Conservation (phyloP, 2,888 invertebrate genomes). For the Ditula angustiorana region DNA sequence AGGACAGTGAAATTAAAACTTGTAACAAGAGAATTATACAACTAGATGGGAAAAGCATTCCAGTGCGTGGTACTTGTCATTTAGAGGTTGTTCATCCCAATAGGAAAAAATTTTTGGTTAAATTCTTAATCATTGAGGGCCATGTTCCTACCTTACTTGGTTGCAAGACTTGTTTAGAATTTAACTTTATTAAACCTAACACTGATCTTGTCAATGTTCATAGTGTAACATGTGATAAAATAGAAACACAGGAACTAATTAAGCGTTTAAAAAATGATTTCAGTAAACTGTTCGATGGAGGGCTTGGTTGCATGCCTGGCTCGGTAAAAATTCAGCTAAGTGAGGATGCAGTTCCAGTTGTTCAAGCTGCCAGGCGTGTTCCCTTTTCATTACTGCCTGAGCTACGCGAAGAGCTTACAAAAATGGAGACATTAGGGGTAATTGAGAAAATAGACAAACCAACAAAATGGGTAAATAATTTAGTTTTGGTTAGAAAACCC, state of each 20-base stretch:
- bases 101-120: background rate
- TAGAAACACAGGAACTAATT: background rate
- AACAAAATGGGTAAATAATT: conserved; percentile 25
- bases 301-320: conserved; percentile 27
- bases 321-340: conserved; percentile 15
- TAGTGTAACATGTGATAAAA: background rate
- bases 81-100: background rate
- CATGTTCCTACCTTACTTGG: background rate
- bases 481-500: conserved; percentile 29
- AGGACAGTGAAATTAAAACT: background rate
- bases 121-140: background rate
- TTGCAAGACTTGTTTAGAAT: background rate
- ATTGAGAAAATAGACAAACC: conserved; percentile 20
- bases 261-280: conserved; percentile 8
- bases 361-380: conserved; percentile 27
- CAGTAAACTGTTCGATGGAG: too few species aligned
- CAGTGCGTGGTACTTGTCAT: background rate
- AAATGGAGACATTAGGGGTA: conserved; percentile 10
- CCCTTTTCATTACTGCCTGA: conserved; percentile 33
- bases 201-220: background rate
- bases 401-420: conserved; percentile 16
- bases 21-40: background rate
- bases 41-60: background rate
- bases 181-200: background rate
- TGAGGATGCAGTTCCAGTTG: conserved; percentile 26